Evolutionary conservation across 1,140 invertebrate species (phyloP), one percentile per base, ranked within the genome.

Genomic region (Euborellia annulipes): DNA sequence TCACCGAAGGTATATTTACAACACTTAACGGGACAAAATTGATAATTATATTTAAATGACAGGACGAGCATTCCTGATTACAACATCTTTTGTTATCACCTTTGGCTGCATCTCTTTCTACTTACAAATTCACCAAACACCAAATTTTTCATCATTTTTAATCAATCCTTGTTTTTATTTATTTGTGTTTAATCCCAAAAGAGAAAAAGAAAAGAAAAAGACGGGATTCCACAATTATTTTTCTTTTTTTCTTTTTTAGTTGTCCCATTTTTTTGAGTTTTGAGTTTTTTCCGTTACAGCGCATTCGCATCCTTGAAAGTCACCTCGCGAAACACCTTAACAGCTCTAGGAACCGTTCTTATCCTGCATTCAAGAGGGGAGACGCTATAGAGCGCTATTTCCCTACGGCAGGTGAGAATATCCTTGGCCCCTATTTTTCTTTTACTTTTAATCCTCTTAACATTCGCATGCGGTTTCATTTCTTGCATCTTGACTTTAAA

Each of bases 381-480:
- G 78, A 78, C 62, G 69, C 72, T 59, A 76, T 80, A 65, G 70
- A 77, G 62, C 76, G 76, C 71, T 85, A 82, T 69, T 83, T 77
- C 68, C 75, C 77, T 54, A 79, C 78, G 56, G 72, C 82, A 75
- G 82, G 82, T 85, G 72, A 71, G 72, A 69, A 61, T 59, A 53
- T 56, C 52, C 18, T 59, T 62, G 58, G 62, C 30, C 23, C 13
- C 14, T 32, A 44, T n/a, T 27, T 20, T 36, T 36, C 17, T 49
- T 32, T 3, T 14, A 48, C 14, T 14, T 32, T 48, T 45, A 6
- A 46, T 14, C n/a, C 11, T 19, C 21, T 14, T 9, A 11, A 8
- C 11, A 40, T 42, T 46, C 20, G 36, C 21, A 14, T 17, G 41
- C 14, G 45, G 16, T 9, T 2, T 7, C 43, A 38, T 36, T 19